phyloP scores from a whole-genome alignment of 2,797 vertebrate species.

The Aeoliscus strigatus region DNA sequence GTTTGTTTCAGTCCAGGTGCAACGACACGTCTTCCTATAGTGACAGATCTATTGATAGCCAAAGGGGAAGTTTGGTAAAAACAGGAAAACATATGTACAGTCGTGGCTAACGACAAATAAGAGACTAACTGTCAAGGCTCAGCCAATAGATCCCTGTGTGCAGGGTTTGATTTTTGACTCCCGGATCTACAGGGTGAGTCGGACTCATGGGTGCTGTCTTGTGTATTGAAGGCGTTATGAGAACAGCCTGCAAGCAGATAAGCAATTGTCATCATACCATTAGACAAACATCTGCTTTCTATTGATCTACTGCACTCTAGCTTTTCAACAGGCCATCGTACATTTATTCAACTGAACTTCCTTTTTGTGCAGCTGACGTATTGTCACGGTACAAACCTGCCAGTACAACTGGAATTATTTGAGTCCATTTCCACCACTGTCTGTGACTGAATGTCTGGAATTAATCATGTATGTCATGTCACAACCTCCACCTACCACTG shows the following conservation, averaged over 20 bases:
- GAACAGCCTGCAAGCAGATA: not conserved
- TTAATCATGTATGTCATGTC: too few species aligned
- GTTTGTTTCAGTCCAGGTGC: not conserved
- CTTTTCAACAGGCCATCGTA: not conserved
- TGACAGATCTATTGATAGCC: not conserved
- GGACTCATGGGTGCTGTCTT: not conserved
- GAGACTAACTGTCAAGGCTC: not conserved
- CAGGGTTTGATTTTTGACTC: not conserved
- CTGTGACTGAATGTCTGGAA: not conserved
- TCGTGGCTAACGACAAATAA: not conserved
- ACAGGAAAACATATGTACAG: not conserved
- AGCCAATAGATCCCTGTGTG: not conserved
- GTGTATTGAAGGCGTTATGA: not conserved
- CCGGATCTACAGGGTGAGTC: not conserved
- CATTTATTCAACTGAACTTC: not conserved
- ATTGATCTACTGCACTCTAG: not conserved
- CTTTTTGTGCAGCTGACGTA: not conserved
- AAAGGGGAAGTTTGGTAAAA: slow-evolving; percentile 16
- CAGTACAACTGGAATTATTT: not conserved
- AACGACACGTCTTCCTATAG: not conserved
- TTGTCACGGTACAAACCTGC: not conserved
- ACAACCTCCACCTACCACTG: too few species aligned
- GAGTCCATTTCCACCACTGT: too few species aligned
- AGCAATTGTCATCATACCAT: not conserved
- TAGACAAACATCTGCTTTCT: not conserved